Evolutionary conservation across 1,140 invertebrate genomes (phyloP), one percentile per base, ranked within the genome.

Genomic region (Calycopis cecrops): DNA sequence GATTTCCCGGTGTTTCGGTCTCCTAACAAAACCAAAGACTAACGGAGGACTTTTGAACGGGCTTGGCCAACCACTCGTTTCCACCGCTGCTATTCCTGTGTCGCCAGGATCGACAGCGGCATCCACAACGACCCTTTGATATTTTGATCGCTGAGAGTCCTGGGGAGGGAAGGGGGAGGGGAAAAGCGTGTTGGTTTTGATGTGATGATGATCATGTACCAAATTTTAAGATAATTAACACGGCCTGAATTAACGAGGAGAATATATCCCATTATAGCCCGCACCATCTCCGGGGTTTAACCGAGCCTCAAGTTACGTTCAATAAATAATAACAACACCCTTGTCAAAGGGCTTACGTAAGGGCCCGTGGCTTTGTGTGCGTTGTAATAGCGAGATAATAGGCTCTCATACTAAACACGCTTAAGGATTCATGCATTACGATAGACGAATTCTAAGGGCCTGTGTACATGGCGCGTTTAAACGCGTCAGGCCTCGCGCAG

Each of bases 281-380:
- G 21, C 48, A 35, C 28, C 48, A 37, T 40, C 51, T 21, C 38
- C 21, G 40, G 40, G 18, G 21, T 34, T 50, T 50, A 50, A 34
- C 14, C 28, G 35, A 21, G 48, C 48, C 48, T 63, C 52, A 68
- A 68, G 62, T 68, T 65, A 60, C 52, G 48, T 59, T 52, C 49
- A 57, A 62, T 65, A 69, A 68, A 49, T 69, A 69, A 72, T 75
- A 76, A 71, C 69, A 68, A 64, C 55, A 77, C 74, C 74, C 72
- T 77, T 65, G 62, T 77, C 74, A 75, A 75, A 70, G 53, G 63
- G 71, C 67, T 74, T 69, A 71, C n/a, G 48, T 57, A 42, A 44
- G 11, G 37, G 38, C 51, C 28, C 38, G 35, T 34, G 47, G 49
- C 52, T 54, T 40, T 52, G 54, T 52, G 42, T 49, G 54, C 44